Percentiles rank a stretch among this genome's conserved stretches.
Evolutionary conservation across 2,797 vertebrate species (phyloP).

Genomic region (Crocodylus rhombifer): DNA sequence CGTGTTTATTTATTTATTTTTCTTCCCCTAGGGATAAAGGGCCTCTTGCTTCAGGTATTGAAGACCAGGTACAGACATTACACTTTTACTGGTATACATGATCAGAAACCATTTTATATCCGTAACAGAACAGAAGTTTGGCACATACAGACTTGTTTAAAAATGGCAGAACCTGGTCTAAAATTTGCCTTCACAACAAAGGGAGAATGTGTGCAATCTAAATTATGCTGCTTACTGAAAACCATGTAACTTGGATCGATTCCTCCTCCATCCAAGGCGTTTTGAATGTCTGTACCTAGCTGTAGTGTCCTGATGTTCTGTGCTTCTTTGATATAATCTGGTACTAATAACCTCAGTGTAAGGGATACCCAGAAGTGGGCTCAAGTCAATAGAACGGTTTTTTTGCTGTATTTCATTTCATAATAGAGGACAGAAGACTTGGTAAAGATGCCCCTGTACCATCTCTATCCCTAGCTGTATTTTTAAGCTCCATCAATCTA

Average conservation of each 20-base stretch:
- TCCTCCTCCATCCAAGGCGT: no score
- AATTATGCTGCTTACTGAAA: no score
- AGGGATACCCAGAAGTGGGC: neutral
- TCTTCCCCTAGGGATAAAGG: neutral
- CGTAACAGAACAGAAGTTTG: no score
- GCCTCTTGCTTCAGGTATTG: neutral
- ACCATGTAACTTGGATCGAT: no score
- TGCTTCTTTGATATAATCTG: neutral
- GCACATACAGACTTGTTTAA: no score
- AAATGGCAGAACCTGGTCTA: no score
- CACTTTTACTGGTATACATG: no score
- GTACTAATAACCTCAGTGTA: neutral
- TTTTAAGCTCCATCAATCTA: neutral
- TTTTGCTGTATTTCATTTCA: neutral
- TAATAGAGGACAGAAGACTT: fast-evolving
- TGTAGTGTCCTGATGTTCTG: neutral
- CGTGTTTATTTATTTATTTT: neutral
- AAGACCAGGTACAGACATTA: no score
- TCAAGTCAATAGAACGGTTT: neutral
- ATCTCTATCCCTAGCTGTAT: neutral
- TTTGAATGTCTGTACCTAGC: no score
- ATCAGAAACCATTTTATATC: no score
- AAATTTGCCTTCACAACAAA: no score
- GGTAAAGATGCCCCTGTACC: neutral
- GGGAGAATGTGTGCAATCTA: no score